Evolutionary conservation across 2,113 vertebrate genomes (phyloP).

Genomic region (Hypocryptadius cinnamomeus): DNA sequence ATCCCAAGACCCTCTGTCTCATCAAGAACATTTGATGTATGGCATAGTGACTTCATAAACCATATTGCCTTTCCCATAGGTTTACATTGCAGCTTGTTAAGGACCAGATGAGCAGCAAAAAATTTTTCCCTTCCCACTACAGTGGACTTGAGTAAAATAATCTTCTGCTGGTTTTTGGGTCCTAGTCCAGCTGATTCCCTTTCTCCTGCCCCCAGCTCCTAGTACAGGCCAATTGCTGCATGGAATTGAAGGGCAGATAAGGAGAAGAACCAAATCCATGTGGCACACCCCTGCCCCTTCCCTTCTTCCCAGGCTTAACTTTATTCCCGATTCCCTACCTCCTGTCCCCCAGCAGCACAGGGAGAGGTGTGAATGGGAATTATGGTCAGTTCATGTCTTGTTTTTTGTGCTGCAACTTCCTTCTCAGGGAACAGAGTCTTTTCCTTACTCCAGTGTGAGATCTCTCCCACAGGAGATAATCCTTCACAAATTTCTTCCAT

Average conservation of each 20-base stretch:
- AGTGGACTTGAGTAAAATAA: not conserved
- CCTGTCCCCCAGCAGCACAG: not conserved
- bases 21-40: not conserved
- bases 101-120: not conserved
- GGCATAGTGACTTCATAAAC: not conserved
- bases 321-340: not conserved
- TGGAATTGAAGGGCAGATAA: not conserved
- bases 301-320: not conserved
- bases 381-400: accelerated
- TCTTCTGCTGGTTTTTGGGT: not conserved
- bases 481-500: not conserved
- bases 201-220: not conserved
- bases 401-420: not conserved
- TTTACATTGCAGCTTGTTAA: not conserved
- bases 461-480: not conserved
- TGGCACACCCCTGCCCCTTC: not conserved
- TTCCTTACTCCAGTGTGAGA: not conserved
- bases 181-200: not conserved
- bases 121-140: not conserved
- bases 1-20: not conserved
- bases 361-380: not conserved
- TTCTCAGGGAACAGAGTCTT: not conserved
- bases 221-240: not conserved
- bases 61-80: not conserved
- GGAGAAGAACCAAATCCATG: not conserved